Evolutionary conservation across 2,113 vertebrate genomes (phyloP), one percentile per base, ranked within the genome.

Genomic region (Columbina picui): DNA sequence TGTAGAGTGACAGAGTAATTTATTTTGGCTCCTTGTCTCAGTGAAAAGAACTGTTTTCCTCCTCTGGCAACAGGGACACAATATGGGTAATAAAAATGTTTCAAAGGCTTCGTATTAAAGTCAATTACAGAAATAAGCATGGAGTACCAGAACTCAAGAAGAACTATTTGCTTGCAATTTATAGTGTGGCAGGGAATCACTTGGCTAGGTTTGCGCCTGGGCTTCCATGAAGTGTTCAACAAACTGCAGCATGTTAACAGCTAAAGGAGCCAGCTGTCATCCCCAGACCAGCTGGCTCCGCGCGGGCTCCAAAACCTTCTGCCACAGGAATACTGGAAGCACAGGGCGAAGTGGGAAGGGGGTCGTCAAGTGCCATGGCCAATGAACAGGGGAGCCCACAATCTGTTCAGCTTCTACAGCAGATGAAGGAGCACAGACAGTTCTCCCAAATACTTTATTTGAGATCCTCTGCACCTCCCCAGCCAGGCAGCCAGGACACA

Each of bases 71-170:
- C 6, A 70, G 50, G 38, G 92, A 55, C 75, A 90, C 83, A 83
- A 83, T 64, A 57, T 2, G 65, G 39, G n/a, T 73, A 95, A 92
- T 95, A 92, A 96, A 97, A 94, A 90, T 41, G 68, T 73, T 95
- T 88, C 83, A 87, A 94, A 90, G 56, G 79, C 68, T 92, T 93
- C 87, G 47, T 70, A 77, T 77, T 86, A n/a, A 88, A 95, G 69
- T 89, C 87, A 90, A 43, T 84, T 91, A 71, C 32, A 92, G 83
- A 93, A 94, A 92, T 36, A 89, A 93, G 79, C 30, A 70, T 39
- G 36, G 85, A 90, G 83, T 88, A 81, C 30, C 73, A 57, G 87
- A n/a, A 57, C 49, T 84, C 60, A n/a, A 73, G 61, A 88, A 65
- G 26, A 94, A 69, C 34, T 75, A 36, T 78, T 68, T 90, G 79